phyloP scores from a whole-genome alignment of 2,888 invertebrate genomes.

The Folsomia manolachei region DNA sequence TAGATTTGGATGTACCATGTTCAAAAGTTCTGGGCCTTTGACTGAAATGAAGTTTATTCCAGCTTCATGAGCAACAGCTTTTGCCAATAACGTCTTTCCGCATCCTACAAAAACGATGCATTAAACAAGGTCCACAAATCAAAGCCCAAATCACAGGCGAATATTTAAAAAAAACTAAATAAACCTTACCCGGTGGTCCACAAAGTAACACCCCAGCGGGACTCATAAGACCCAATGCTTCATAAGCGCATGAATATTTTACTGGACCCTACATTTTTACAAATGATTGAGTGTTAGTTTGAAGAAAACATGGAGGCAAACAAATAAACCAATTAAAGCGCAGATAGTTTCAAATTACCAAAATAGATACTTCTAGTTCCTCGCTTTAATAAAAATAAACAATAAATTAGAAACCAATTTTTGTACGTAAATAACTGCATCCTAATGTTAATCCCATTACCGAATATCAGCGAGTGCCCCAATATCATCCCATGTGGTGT shows the following conservation, averaged over 20 bases:
- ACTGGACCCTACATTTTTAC: conserved; percentile 85
- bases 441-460: too few species aligned
- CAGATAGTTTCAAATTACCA: conserved; percentile 58
- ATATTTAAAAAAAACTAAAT: not conserved
- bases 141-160: not conserved
- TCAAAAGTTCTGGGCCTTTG: conserved; percentile 95
- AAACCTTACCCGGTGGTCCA: conserved; percentile 85
- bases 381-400: too few species aligned
- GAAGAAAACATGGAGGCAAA: too few species aligned
- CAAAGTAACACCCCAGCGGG: conserved; percentile 90
- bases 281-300: too few species aligned
- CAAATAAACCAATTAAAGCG: not conserved
- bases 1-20: conserved; percentile 68
- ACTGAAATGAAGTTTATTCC: conserved; percentile 98
- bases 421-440: too few species aligned
- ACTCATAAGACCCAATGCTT: conserved; percentile 71
- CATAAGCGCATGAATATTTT: conserved; percentile 76
- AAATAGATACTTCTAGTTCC: conserved; percentile 83
- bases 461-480: conserved; percentile 86
- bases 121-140: not conserved
- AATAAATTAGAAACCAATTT: too few species aligned
- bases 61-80: conserved; percentile 97
- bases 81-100: conserved; percentile 87
- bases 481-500: conserved; percentile 94
- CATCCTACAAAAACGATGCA: conserved; percentile 21